Evolutionary conservation across 2,797 vertebrate genomes (phyloP).

Genomic region (Betta splendens): DNA sequence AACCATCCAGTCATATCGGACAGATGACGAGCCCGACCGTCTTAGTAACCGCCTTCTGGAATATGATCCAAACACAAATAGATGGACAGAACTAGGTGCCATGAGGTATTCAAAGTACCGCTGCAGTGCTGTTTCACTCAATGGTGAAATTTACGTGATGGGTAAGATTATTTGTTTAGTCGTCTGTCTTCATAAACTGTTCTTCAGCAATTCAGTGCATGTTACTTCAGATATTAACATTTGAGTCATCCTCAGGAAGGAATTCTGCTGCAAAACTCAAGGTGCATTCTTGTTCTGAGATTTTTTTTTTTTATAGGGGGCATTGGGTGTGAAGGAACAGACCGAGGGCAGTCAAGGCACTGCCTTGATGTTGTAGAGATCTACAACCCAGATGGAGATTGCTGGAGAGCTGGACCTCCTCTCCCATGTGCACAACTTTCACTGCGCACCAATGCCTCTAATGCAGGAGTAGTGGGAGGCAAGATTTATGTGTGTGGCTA

Average conservation of each 20-base stretch:
- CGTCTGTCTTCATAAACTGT: not conserved
- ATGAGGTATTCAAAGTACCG: constrained; percentile 98
- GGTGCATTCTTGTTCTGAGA: not conserved
- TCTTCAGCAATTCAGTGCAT: not conserved
- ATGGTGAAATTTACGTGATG: constrained; percentile 92
- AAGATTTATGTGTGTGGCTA: constrained; percentile 96
- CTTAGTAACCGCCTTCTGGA: constrained; percentile 91
- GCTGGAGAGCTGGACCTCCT: constrained; percentile 91
- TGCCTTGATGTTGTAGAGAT: constrained; percentile 95
- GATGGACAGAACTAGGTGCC: constrained; percentile 87
- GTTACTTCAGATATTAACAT: no score
- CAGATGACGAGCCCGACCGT: constrained; percentile 95
- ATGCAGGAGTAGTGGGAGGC: constrained; percentile 88
- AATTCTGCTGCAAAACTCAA: not conserved
- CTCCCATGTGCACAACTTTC: constrained; percentile 92
- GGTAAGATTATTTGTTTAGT: constrained; percentile 80
- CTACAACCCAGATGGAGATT: constrained; percentile 92
- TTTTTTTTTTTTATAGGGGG: constrained; percentile 81
- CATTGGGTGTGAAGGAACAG: constrained; percentile 91
- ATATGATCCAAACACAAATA: constrained; percentile 90
- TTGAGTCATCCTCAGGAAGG: not conserved
- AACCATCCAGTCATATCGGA: constrained; percentile 81
- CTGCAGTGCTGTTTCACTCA: constrained; percentile 88
- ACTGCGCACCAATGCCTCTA: constrained; percentile 87
- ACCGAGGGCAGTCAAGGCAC: constrained; percentile 91